phyloP scores from a whole-genome alignment of 2,113 vertebrate species.

The Neolamprologus sp. region DNA sequence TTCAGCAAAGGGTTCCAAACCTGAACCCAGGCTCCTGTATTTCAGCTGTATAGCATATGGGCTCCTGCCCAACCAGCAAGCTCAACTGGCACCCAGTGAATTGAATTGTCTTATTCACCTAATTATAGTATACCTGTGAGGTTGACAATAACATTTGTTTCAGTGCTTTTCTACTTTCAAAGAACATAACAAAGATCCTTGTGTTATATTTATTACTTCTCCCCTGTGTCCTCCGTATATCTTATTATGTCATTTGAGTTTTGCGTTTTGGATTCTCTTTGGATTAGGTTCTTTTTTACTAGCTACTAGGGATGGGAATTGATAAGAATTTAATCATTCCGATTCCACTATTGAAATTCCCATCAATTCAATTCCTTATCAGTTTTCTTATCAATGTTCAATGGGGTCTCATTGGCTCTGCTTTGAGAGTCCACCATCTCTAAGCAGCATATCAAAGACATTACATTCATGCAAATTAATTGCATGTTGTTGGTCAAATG shows the following conservation, averaged over 20 bases:
- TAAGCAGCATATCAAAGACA: neutral
- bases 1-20: neutral
- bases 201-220: neutral
- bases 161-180: neutral
- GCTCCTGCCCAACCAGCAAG: neutral
- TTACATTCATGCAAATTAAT: neutral
- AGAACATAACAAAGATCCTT: neutral
- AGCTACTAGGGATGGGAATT: neutral
- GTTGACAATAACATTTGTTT: neutral
- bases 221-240: neutral
- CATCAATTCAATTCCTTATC: neutral
- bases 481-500: neutral
- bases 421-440: neutral
- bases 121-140: neutral
- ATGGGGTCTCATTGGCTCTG: neutral
- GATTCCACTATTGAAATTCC: neutral
- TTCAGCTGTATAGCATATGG: neutral
- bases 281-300: neutral
- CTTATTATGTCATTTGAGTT: neutral
- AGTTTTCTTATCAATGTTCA: neutral
- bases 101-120: neutral
- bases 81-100: neutral
- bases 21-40: neutral
- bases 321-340: neutral
- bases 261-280: neutral